Percentiles rank a stretch among this genome's conserved stretches.
Conservation (phyloP, 1,140 invertebrate genomes). For the Hyphantria cunea region DNA sequence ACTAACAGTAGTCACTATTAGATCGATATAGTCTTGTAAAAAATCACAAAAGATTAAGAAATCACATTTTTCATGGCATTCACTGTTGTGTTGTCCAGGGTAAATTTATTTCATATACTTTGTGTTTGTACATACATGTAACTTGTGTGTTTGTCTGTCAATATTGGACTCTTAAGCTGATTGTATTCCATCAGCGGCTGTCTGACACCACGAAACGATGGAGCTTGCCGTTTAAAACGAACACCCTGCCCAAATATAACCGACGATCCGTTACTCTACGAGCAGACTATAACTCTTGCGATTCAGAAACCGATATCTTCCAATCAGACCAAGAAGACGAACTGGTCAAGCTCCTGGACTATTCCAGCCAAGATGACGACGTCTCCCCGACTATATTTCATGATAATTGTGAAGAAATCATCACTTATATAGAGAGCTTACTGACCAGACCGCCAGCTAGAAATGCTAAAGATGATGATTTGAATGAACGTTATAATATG, state of each 20-base stretch:
- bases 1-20: too few species aligned
- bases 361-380: conserved; percentile 79
- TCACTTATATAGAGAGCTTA: conserved; percentile 65
- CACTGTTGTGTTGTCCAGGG: conserved; percentile 16
- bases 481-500: conserved; percentile 65
- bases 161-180: conserved; percentile 68
- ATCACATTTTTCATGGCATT: neutral
- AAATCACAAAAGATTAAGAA: neutral
- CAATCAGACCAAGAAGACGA: conserved; percentile 92
- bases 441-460: conserved; percentile 49
- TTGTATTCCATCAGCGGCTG: conserved; percentile 61
- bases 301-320: conserved; percentile 89
- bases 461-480: conserved; percentile 50
- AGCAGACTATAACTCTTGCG: conserved; percentile 73
- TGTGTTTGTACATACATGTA: conserved; percentile 30
- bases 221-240: conserved; percentile 71
- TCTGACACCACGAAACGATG: conserved; percentile 68
- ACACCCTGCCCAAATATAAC: conserved; percentile 49
- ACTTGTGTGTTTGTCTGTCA: conserved; percentile 47
- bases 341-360: conserved; percentile 84
- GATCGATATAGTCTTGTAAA: neutral
- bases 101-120: neutral
- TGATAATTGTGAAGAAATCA: conserved; percentile 71
- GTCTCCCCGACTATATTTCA: conserved; percentile 73
- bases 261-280: conserved; percentile 49